Base-by-base conservation (phyloP, 2,113 vertebrate genomes). In the Pteropus alecto region DNA sequence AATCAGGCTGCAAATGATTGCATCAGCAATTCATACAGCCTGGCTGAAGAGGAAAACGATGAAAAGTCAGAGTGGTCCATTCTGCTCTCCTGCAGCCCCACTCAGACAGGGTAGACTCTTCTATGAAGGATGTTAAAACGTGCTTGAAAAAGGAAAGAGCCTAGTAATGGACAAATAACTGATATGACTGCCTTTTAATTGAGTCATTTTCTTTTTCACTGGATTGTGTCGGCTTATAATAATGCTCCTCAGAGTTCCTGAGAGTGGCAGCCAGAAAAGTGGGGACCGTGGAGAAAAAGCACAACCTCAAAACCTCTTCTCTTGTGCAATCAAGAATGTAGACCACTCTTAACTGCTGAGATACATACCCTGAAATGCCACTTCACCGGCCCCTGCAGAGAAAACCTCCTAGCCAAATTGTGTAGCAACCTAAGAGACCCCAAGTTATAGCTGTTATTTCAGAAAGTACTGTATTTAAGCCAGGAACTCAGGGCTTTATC, bases 291-390 rank as follows among this genome's bases (percentile, higher is more conserved):
- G 96, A 84, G 74, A 97, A 79, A 93, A 93, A 76, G 96, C 89
- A 76, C 94, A 97, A 86, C 83, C 97, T 95, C 94, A 95, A 95
- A 93, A 89, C 63, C 86, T 96, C 84, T 97, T 38, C 83, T 97
- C 28, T 91, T 97, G 96, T 48, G 87, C 61, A 98, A 74, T 0
- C 0, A 83, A 96, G 92, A 90, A 90, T 70, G 71, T 81, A 96
- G 94, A 94, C 56, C 46, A 22, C 43, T 94, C 30, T 87, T 21
- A 41, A 38, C 73, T 87, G 71, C 86, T 61, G 78, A 81, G 65
- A 70, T 70, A 56, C 95, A 74, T 33, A 15, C 1, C 4, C 76
- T 82, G 89, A 88, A 86, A 77, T 78, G 84, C 76, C 73, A 54
- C 90, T 90, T 97, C 67, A 81, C 22, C 46, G 85, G 54, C 26